Conservation (phyloP, 2,113 vertebrate species). For the Spea multiplicata region DNA sequence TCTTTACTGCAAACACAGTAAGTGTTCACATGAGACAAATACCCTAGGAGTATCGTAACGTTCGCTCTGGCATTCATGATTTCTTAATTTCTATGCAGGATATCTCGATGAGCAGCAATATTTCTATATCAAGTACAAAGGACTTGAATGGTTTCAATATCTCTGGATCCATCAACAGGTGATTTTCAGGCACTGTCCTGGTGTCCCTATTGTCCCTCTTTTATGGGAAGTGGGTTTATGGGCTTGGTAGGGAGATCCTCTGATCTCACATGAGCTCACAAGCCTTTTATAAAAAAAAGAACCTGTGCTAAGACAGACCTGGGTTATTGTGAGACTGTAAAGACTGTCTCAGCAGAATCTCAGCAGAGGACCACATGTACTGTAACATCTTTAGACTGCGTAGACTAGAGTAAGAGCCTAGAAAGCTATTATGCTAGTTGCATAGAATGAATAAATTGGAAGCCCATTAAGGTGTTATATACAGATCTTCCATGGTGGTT, state of each 20-base stretch:
- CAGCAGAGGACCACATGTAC: too few species aligned
- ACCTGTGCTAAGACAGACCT: neutral
- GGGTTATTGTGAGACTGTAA: too few species aligned
- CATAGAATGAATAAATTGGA: too few species aligned
- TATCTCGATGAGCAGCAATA: neutral
- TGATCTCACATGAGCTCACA: neutral
- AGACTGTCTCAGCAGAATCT: too few species aligned
- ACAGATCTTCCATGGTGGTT: too few species aligned
- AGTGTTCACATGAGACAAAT: neutral
- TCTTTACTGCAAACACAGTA: constrained; percentile 5
- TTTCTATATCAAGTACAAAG: neutral
- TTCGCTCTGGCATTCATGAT: neutral
- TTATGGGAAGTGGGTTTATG: neutral
- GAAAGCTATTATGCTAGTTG: too few species aligned
- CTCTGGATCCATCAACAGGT: constrained; percentile 22
- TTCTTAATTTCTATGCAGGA: neutral
- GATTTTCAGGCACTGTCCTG: neutral
- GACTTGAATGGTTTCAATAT: neutral
- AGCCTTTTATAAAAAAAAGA: too few species aligned
- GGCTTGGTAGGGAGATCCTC: neutral
- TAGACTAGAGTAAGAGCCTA: too few species aligned
- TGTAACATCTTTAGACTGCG: too few species aligned
- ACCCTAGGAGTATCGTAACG: neutral
- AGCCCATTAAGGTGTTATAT: too few species aligned
- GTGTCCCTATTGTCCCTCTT: neutral